Evolutionary conservation across 2,113 vertebrate species (phyloP).

Genomic region (Zosterops lateralis): DNA sequence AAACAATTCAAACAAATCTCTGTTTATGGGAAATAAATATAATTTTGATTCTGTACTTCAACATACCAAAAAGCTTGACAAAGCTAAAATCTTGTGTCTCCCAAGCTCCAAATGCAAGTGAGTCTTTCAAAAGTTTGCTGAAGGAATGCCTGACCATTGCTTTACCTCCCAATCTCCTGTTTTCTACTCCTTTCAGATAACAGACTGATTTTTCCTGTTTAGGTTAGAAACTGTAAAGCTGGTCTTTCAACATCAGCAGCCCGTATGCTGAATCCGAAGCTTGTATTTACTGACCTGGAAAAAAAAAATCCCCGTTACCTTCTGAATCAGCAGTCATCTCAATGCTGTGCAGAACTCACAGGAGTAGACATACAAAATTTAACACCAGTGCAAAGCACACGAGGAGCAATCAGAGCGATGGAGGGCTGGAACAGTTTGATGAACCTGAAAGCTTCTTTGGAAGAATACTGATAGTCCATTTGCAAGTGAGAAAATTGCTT

Average conservation of each 20-base stretch:
- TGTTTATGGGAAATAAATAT: not conserved
- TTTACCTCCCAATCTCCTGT: not conserved
- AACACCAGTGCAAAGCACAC: not conserved
- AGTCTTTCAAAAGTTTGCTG: not conserved
- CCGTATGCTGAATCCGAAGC: conserved; percentile 39
- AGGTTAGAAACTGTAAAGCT: conserved; percentile 5
- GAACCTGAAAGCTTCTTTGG: not conserved
- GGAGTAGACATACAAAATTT: conserved; percentile 9
- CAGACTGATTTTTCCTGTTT: not conserved
- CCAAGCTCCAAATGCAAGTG: not conserved
- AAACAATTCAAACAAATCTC: not conserved
- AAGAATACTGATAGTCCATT: not conserved
- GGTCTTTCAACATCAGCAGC: conserved; percentile 21
- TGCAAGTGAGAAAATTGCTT: not conserved
- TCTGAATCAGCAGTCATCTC: conserved; percentile 59
- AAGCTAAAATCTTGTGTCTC: not conserved
- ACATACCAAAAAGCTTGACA: not conserved
- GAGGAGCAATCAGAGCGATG: not conserved
- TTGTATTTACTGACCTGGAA: conserved; percentile 57
- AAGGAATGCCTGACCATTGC: not conserved
- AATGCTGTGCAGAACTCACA: conserved; percentile 23
- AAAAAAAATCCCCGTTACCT: conserved; percentile 18
- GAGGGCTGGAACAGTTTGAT: not conserved
- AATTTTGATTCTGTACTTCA: not conserved
- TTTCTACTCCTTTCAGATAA: not conserved